Percentiles rank a stretch among this genome's conserved stretches.
Conservation (phyloP, 1,140 invertebrate species). For the Geopemphigus sp. region DNA sequence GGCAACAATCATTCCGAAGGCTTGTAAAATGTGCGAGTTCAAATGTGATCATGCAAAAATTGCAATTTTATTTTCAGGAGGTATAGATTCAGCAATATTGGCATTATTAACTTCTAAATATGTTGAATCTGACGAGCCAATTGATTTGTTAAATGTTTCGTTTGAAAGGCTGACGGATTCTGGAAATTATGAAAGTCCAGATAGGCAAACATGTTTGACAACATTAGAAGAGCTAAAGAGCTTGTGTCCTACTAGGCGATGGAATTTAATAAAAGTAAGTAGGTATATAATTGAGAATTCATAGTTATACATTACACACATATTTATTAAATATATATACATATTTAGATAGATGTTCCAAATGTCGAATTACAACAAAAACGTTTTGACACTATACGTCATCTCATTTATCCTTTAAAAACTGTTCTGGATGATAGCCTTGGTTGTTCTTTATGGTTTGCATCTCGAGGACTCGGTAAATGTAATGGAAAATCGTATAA, state of each 20-base stretch:
- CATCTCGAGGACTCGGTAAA: slow-evolving; percentile 69
- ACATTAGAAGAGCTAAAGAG: slow-evolving; percentile 71
- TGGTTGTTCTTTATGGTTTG: slow-evolving; percentile 94
- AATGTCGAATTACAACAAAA: slow-evolving; percentile 64
- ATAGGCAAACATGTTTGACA: slow-evolving; percentile 72
- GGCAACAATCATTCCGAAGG: slow-evolving; percentile 64
- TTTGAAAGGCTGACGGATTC: slow-evolving; percentile 64
- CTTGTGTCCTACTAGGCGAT: slow-evolving; percentile 68
- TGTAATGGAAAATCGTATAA: slow-evolving; percentile 57
- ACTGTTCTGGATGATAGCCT: slow-evolving; percentile 96
- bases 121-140: slow-evolving; percentile 67
- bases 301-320: too few relatives aligned
- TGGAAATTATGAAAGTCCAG: slow-evolving; percentile 66
- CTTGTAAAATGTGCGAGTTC: slow-evolving; percentile 64
- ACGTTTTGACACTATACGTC: slow-evolving; percentile 63
- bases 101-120: slow-evolving; percentile 75
- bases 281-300: slow-evolving; percentile 41
- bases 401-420: slow-evolving; percentile 78
- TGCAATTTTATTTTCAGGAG: slow-evolving; percentile 91
- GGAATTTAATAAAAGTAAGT: slow-evolving; percentile 69
- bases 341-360: slow-evolving; percentile 74
- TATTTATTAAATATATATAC: slow-evolving; percentile 6
- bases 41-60: slow-evolving; percentile 67
- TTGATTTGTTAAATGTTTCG: slow-evolving; percentile 97
- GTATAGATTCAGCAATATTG: slow-evolving; percentile 88